Conservation (phyloP, 1,140 invertebrate genomes). For the Drosophila lacertosa region DNA sequence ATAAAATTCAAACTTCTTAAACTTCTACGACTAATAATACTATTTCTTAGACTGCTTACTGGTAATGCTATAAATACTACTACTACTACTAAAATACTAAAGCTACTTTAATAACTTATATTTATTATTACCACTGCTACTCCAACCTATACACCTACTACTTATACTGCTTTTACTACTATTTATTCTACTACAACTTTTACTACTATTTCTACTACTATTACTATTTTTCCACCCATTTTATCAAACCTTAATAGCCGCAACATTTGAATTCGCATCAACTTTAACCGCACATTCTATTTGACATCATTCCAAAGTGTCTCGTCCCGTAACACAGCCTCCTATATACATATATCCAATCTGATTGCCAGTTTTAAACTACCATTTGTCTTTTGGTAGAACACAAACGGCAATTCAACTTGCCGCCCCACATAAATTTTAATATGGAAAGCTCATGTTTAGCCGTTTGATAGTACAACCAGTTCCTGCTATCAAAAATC, state of each 20-base stretch:
- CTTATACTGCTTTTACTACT: no score
- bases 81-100: no score
- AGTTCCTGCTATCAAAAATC: constrained; percentile 71
- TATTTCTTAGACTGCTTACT: no score
- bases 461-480: constrained; percentile 55
- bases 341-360: background rate
- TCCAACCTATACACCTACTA: no score
- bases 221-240: background rate
- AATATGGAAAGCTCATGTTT: constrained; percentile 72
- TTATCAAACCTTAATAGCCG: background rate
- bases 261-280: background rate
- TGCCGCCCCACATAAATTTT: constrained; percentile 48
- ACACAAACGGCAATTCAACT: constrained; percentile 4
- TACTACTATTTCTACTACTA: no score
- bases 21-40: no score
- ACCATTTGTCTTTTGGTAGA: no score
- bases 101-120: no score
- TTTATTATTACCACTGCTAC: no score
- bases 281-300: background rate
- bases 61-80: no score
- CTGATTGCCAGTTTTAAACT: constrained; percentile 20
- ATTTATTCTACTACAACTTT: no score
- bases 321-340: background rate
- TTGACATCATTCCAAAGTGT: background rate
- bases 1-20: no score